phyloP scores from a whole-genome alignment of 2,888 invertebrate species.

The Meliscaeva auricollis region DNA sequence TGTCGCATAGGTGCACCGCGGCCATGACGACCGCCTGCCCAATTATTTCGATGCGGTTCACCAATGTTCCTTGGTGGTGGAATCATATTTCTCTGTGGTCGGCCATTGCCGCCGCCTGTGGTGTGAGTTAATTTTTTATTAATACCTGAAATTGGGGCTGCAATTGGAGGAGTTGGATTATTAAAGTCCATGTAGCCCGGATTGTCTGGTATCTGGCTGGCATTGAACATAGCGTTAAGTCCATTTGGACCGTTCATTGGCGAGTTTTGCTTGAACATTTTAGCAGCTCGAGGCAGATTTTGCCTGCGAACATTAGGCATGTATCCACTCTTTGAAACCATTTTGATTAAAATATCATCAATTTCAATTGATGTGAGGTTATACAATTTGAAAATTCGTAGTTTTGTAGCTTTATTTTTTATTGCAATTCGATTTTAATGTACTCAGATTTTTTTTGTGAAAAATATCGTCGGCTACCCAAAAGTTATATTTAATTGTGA shows the following conservation, averaged over 20 bases:
- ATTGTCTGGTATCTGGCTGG: constrained; percentile 83
- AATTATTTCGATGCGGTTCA: constrained; percentile 57
- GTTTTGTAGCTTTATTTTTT: neutral
- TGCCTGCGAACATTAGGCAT: constrained; percentile 61
- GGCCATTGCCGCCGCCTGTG: constrained; percentile 34
- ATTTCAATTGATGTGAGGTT: constrained; percentile 5
- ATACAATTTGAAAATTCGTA: neutral
- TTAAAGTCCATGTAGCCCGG: constrained; percentile 84
- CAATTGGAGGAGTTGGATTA: constrained; percentile 80
- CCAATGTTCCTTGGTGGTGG: constrained; percentile 77
- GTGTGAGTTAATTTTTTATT: constrained; percentile 51
- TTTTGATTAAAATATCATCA: constrained; percentile 43
- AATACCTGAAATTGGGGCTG: constrained; percentile 59
- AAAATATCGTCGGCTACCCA: constrained; percentile 67
- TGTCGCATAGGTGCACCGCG: constrained; percentile 48
- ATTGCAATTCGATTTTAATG: constrained; percentile 2
- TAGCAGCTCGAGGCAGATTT: constrained; percentile 46
- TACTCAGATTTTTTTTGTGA: constrained; percentile 11
- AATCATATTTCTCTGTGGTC: constrained; percentile 77
- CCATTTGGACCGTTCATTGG: constrained; percentile 60
- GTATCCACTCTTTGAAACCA: constrained; percentile 72
- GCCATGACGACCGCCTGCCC: constrained; percentile 62
- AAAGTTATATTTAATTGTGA: constrained; percentile 58
- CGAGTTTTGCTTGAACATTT: constrained; percentile 66
- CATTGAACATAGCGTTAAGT: constrained; percentile 81